phyloP scores from a whole-genome alignment of 2,888 invertebrate genomes.

The Prosopocoilus inquinatus region DNA sequence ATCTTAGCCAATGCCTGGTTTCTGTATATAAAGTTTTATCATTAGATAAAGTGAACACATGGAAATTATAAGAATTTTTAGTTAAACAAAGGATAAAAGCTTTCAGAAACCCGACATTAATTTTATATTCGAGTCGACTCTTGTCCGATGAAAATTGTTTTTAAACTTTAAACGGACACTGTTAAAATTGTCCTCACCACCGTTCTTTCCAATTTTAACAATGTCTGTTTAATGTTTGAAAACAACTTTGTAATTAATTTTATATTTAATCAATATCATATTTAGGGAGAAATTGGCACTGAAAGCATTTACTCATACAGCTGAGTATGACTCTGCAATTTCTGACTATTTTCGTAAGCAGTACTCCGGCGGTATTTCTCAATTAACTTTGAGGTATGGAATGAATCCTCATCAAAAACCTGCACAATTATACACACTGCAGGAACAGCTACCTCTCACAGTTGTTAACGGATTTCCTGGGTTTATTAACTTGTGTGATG shows the following conservation, averaged over 20 bases:
- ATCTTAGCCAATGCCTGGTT: no score
- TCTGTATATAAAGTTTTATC: no score
- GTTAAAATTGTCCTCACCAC: no score
- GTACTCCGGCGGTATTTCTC: slow-evolving; percentile 75
- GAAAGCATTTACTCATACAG: slow-evolving; percentile 96
- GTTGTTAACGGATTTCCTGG: slow-evolving; percentile 95
- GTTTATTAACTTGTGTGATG: slow-evolving; percentile 96
- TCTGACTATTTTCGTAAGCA: slow-evolving; percentile 93
- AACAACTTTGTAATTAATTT: neutral
- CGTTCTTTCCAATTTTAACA: no score
- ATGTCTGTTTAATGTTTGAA: no score
- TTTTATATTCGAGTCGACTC: no score
- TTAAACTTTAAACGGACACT: no score
- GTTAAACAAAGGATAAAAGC: no score
- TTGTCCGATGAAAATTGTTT: no score
- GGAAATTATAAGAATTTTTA: no score
- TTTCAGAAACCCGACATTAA: no score
- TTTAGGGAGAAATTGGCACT: slow-evolving; percentile 73
- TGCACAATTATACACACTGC: slow-evolving; percentile 84
- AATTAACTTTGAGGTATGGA: slow-evolving; percentile 85
- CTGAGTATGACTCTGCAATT: slow-evolving; percentile 91
- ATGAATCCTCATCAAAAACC: slow-evolving; percentile 99
- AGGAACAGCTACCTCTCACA: slow-evolving; percentile 75
- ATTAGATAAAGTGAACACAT: no score
- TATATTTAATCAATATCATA: slow-evolving; percentile 34